phyloP scores from a whole-genome alignment of 2,797 vertebrate genomes.

The Perdix hodgsoniae region DNA sequence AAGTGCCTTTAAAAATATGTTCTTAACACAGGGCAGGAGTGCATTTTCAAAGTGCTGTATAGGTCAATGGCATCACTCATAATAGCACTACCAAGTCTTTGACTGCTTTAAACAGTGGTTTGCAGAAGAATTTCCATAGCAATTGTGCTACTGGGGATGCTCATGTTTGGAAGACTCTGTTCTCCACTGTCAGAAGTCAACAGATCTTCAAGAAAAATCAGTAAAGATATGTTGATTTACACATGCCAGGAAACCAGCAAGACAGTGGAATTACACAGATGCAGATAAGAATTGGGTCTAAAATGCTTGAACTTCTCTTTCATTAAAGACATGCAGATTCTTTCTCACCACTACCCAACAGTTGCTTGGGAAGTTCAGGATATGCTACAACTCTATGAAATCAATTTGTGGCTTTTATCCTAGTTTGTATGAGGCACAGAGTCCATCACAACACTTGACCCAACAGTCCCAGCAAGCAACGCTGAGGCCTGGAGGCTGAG shows the following conservation, averaged over 20 bases:
- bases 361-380: not conserved
- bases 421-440: not conserved
- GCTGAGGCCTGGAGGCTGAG: not conserved
- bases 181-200: not conserved
- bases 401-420: not conserved
- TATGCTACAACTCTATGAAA: not conserved
- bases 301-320: not conserved
- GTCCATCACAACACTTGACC: not conserved
- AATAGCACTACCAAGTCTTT: not conserved
- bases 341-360: not conserved
- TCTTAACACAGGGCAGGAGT: not conserved
- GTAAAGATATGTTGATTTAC: not conserved
- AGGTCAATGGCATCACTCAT: not conserved
- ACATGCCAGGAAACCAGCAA: not conserved
- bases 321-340: not conserved
- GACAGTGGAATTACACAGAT: not conserved
- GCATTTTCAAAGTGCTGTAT: not conserved
- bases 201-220: not conserved
- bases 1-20: not conserved
- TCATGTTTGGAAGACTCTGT: fast-evolving
- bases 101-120: not conserved
- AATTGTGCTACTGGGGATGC: not conserved
- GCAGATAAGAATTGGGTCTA: not conserved
- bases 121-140: not conserved
- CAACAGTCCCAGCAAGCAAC: not conserved